These are phyloP conservation scores for Lamellibrachia satsuma DNA, from an alignment of 2,888 invertebrate species.

Conservation along the genomic window DNA sequence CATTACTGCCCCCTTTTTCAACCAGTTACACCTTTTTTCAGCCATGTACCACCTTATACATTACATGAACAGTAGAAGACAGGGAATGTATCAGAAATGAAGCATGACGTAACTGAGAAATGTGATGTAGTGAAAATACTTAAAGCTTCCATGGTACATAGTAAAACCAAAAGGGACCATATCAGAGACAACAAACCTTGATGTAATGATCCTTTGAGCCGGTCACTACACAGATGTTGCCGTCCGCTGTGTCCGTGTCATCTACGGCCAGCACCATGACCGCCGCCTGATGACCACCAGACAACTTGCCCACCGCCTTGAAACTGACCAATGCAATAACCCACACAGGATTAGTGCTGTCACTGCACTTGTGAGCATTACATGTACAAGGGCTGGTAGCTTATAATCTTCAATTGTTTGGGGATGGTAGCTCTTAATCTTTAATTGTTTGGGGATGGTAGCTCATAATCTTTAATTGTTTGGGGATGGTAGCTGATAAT, in stretches of 20 bases:
- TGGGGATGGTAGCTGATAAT: too few species aligned
- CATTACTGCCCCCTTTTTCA: too few species aligned
- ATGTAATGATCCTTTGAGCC: slow-evolving; percentile 83
- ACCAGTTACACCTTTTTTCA: too few species aligned
- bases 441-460: too few species aligned
- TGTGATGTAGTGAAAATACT: background rate
- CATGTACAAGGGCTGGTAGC: background rate
- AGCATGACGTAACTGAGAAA: background rate
- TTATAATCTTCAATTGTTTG: too few species aligned
- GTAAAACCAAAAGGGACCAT: background rate
- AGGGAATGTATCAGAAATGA: too few species aligned
- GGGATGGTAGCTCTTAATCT: too few species aligned
- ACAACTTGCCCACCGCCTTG: slow-evolving; percentile 77
- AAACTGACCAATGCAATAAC: slow-evolving; percentile 63
- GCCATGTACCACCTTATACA: too few species aligned
- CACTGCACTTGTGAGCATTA: background rate
- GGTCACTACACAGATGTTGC: slow-evolving; percentile 56
- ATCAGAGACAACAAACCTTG: slow-evolving; percentile 66
- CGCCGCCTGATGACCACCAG: slow-evolving; percentile 81
- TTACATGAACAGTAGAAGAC: too few species aligned
- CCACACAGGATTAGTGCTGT: background rate
- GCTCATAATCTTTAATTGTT: too few species aligned
- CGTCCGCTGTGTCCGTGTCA: slow-evolving; percentile 67
- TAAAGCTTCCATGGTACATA: background rate
- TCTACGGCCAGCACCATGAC: slow-evolving; percentile 82